Evolutionary conservation across 2,797 vertebrate genomes (phyloP), one percentile per base, ranked within the genome.

Genomic region (Pachyuromys duprasi): DNA sequence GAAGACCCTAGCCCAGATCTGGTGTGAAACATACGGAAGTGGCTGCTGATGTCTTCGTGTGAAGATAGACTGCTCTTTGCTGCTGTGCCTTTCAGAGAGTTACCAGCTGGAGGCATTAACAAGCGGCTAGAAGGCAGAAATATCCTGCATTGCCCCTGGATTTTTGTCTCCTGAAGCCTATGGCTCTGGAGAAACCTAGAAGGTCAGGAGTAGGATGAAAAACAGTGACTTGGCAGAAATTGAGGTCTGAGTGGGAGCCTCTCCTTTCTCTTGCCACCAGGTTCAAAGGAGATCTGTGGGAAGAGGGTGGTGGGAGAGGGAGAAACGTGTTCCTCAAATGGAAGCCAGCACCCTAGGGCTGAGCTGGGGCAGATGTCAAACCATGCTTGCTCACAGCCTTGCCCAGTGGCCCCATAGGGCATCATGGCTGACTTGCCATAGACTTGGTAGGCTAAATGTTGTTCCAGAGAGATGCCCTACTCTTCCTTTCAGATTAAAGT

Each of bases 341-440:
- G 84, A 78, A 91, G 55, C 18, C 8, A 14, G 0, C 8, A 2
- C 8, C 24, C 7, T 3, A 26, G 72, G 81, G 39, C 1, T 0
- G 3, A 26, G 4, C 39, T 3, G 45, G 12, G 26, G 60, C 2
- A 26, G 60, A 28, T 39, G 62, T 12, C n/a, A 60, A 22, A 33
- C 11, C 65, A 22, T 28, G 57, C 5, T 60, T 5, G 15, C 55
- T 36, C 36, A 28, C 7, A 1, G 17, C 33, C 1, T 1, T 20
- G 14, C 67, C 67, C 39, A 36, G 39, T 2, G 0, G 33, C 45
- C 42, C 6, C 9, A 6, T 39, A 33, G 7, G 18, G 11, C 24
- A 8, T 24, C 5, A 2, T 1, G 36, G 2, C 57, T 2, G 28
- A 28, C 5, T 1, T 26, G 14, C 14, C 78, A 8, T 1, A 1